Conservation (phyloP, 2,113 vertebrate species). For the Ageneiosus marmoratus region DNA sequence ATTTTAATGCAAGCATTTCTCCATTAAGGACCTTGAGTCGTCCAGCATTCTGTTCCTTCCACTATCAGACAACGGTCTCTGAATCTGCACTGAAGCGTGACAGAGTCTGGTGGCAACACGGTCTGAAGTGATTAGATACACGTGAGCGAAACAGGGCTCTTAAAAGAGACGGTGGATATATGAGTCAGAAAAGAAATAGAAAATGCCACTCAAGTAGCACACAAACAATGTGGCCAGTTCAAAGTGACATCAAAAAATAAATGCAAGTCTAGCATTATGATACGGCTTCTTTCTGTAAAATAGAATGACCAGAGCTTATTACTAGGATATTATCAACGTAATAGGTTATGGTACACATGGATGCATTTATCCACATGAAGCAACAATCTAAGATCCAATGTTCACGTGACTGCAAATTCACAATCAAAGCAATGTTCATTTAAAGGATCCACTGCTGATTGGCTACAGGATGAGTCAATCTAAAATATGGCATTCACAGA, state of each 20-base stretch:
- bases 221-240: neutral
- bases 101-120: neutral
- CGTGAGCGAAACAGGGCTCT: neutral
- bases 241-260: neutral
- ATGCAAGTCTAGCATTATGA: neutral
- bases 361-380: neutral
- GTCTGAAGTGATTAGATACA: neutral
- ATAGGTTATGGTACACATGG: neutral
- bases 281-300: neutral
- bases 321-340: neutral
- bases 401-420: too few relatives aligned
- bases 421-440: neutral
- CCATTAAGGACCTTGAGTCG: neutral
- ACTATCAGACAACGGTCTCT: neutral
- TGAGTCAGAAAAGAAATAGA: constrained; percentile 17
- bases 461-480: neutral
- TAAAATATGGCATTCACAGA: too few relatives aligned
- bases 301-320: neutral
- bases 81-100: neutral
- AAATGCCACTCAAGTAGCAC: neutral
- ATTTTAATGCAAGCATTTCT: neutral
- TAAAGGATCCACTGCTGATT: neutral
- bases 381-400: neutral
- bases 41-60: neutral
- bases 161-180: neutral